A percentile compares a stretch with the other conserved stretches of the same genome.
Evolutionary conservation across 1,140 invertebrate genomes (phyloP).

Genomic region (Drosophila trapezifrons): DNA sequence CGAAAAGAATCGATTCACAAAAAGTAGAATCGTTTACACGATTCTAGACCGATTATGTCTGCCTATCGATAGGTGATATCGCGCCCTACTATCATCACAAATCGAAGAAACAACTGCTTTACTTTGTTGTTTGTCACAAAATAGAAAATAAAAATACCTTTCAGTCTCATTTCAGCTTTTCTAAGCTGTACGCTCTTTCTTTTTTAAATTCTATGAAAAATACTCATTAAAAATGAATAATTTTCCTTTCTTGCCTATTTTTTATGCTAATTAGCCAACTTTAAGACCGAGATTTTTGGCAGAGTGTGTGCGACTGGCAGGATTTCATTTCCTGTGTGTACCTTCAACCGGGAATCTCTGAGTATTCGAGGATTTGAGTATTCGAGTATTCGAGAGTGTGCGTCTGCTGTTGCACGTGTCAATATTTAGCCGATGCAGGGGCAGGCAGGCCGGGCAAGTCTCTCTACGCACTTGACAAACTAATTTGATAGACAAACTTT

Average conservation of each 20-base stretch:
- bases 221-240: neutral
- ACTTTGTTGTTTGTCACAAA: too few species aligned
- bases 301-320: slow-evolving; percentile 26
- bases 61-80: neutral
- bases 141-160: too few species aligned
- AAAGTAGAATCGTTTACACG: too few species aligned
- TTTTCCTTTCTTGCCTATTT: neutral
- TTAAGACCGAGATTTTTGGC: too few species aligned
- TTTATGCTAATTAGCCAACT: slow-evolving; percentile 10
- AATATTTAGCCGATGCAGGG: slow-evolving; percentile 47
- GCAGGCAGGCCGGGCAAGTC: slow-evolving; percentile 23
- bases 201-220: too few species aligned
- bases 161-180: too few species aligned
- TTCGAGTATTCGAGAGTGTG: slow-evolving; percentile 42
- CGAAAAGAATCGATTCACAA: too few species aligned
- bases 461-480: slow-evolving; percentile 75
- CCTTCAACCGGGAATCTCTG: slow-evolving; percentile 14
- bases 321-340: slow-evolving; percentile 75
- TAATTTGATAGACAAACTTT: slow-evolving; percentile 79
- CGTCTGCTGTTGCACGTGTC: slow-evolving; percentile 33
- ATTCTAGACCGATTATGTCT: neutral
- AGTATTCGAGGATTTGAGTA: slow-evolving; percentile 8
- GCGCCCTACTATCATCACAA: too few species aligned
- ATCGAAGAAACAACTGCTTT: too few species aligned
- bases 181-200: too few species aligned